A percentile compares a stretch with the other conserved stretches of the same genome.
These are phyloP conservation scores for Habropoda laboriosa DNA, from an alignment of 1,140 invertebrate species.

Conservation along the genomic window DNA sequence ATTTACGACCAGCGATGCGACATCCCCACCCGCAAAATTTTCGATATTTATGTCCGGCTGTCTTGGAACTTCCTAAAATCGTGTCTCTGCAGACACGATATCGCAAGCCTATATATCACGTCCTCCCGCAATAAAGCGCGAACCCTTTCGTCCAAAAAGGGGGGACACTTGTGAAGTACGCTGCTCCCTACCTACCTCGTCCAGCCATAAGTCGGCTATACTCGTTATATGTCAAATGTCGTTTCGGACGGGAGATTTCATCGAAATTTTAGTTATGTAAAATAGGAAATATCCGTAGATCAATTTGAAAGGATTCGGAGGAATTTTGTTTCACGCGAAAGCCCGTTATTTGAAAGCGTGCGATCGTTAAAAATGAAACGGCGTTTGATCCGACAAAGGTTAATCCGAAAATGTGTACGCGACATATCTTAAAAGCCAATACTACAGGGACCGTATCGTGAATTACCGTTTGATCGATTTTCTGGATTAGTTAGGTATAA, in stretches of 20 bases:
- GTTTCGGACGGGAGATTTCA: too few species aligned
- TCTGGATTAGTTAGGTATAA: too few species aligned
- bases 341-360: too few species aligned
- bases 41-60: background rate
- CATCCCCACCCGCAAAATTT: background rate
- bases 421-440: too few species aligned
- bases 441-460: background rate
- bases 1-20: background rate
- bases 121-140: background rate
- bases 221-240: background rate
- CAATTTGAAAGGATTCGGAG: too few species aligned
- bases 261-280: too few species aligned
- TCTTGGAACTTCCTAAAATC: background rate
- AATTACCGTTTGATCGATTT: background rate
- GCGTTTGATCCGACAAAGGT: too few species aligned
- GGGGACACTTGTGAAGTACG: conserved; percentile 21
- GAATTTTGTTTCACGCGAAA: too few species aligned
- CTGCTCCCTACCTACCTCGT: background rate
- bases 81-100: background rate
- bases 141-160: conserved; percentile 13
- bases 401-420: too few species aligned
- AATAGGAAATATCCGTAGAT: too few species aligned
- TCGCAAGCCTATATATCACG: conserved; percentile 7
- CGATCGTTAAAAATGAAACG: too few species aligned
- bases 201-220: background rate